Evolutionary conservation across 2,797 vertebrate genomes (phyloP).

Genomic region (Hafferia zeledoni): DNA sequence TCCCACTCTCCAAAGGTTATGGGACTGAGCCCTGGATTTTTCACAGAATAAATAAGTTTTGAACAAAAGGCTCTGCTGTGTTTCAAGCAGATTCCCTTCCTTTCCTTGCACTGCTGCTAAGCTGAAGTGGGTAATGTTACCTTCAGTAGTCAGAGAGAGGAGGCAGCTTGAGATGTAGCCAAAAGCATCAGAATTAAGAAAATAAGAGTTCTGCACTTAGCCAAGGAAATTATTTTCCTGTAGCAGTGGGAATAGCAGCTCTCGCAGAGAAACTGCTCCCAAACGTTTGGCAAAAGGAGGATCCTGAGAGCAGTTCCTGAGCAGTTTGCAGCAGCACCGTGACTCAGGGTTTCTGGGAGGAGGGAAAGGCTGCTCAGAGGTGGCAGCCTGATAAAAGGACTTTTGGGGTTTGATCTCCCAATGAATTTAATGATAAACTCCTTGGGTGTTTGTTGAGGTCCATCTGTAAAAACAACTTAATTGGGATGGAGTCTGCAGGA

Average conservation of each 20-base stretch:
- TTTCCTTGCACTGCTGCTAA: background rate
- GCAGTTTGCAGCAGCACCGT: background rate
- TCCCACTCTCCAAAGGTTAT: slow-evolving; percentile 31
- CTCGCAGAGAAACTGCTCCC: background rate
- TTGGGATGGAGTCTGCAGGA: background rate
- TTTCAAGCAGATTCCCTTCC: background rate
- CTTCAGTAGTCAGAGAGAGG: background rate
- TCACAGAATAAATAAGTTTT: slow-evolving; percentile 38
- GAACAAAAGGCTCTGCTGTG: slow-evolving; percentile 32
- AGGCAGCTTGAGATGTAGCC: background rate
- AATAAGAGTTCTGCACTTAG: background rate
- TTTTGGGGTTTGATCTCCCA: background rate
- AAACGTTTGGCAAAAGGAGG: background rate
- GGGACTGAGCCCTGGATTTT: slow-evolving; percentile 23
- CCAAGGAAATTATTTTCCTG: slow-evolving; percentile 50
- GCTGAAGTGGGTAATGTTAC: background rate
- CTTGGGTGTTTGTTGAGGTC: background rate
- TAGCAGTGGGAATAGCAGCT: slow-evolving; percentile 18
- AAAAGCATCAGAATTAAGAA: slow-evolving; percentile 33
- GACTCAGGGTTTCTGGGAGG: background rate
- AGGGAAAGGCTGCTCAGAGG: background rate
- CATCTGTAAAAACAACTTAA: background rate
- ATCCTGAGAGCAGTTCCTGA: background rate
- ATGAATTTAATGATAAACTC: background rate
- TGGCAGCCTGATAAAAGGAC: background rate